phyloP scores from a whole-genome alignment of 1,140 invertebrate species.

The Dreissena polymorpha region DNA sequence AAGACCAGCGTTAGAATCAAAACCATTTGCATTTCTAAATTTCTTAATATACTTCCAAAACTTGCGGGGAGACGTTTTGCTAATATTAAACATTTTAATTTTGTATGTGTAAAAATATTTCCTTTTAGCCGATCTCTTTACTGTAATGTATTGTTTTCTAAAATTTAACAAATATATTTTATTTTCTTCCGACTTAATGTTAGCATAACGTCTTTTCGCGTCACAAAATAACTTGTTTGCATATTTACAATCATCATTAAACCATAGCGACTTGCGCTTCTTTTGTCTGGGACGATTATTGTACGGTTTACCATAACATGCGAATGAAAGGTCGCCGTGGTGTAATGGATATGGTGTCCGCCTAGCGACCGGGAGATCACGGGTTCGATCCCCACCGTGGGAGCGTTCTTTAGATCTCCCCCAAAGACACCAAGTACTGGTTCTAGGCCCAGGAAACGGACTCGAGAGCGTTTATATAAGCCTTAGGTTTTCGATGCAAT shows the following conservation, averaged over 20 bases:
- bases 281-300: constrained; percentile 22
- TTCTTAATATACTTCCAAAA: constrained; percentile 36
- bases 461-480: no score
- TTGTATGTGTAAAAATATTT: constrained; percentile 26
- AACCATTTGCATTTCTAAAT: constrained; percentile 5
- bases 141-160: constrained; percentile 19
- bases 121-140: constrained; percentile 15
- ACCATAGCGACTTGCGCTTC: constrained; percentile 31
- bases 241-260: constrained; percentile 33
- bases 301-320: constrained; percentile 19
- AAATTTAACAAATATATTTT: constrained; percentile 7
- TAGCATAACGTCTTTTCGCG: constrained; percentile 7
- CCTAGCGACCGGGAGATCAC: no score
- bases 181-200: constrained; percentile 18
- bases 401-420: no score
- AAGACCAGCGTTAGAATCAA: constrained; percentile 20
- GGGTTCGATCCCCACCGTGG: no score
- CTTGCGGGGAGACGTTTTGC: constrained; percentile 23
- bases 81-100: constrained; percentile 17
- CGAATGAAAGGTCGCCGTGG: constrained; percentile 17
- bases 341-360: no score
- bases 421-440: no score
- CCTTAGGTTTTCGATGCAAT: no score
- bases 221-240: constrained; percentile 19
- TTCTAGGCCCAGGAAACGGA: no score